A percentile compares a stretch with the other conserved stretches of the same genome.
Evolutionary conservation across 2,797 vertebrate genomes (phyloP).

Genomic region (Otolemur crassicaudatus): DNA sequence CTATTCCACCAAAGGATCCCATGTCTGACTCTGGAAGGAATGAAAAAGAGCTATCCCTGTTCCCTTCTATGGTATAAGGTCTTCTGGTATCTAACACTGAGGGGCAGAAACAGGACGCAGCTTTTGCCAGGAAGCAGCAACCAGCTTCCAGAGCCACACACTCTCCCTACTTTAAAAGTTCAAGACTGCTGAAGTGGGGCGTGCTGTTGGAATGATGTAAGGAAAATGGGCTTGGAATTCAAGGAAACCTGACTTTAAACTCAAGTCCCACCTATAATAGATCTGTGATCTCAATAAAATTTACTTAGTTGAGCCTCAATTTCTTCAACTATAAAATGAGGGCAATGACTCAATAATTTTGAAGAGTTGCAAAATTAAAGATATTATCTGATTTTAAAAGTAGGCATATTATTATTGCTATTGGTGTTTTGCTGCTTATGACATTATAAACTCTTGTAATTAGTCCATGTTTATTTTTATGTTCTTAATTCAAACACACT

Average conservation of each 20-base stretch:
- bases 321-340: not conserved
- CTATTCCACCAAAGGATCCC: not conserved
- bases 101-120: not conserved
- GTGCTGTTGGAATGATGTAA: not conserved
- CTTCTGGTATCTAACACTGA: not conserved
- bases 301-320: not conserved
- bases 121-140: not conserved
- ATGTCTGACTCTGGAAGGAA: not conserved
- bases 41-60: not conserved
- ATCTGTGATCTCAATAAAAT: not conserved
- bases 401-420: not conserved
- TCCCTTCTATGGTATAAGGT: rapidly evolving
- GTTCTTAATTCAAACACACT: not conserved
- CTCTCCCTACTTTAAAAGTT: not conserved
- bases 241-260: not conserved
- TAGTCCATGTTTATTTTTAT: not conserved
- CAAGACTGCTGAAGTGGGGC: not conserved
- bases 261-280: not conserved
- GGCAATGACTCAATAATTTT: not conserved
- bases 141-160: rapidly evolving
- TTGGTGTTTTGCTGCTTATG: not conserved
- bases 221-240: not conserved
- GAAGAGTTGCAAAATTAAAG: not conserved
- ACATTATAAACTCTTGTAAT: not conserved
- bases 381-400: not conserved